phyloP scores from a whole-genome alignment of 2,113 vertebrate genomes.

The Megaceryle torquata region DNA sequence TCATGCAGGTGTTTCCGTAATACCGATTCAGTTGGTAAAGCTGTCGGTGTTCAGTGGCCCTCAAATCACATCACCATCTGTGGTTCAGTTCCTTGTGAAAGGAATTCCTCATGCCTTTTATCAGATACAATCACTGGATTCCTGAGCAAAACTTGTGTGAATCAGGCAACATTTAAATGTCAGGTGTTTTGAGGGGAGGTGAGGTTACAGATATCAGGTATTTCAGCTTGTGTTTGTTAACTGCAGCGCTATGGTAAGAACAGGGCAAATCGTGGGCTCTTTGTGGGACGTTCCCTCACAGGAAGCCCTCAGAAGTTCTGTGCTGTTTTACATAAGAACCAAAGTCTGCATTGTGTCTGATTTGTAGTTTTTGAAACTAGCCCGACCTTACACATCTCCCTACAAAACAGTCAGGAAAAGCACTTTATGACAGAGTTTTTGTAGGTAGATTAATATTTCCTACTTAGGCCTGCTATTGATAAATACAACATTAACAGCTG shows the following conservation, averaged over 20 bases:
- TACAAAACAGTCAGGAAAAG: background rate
- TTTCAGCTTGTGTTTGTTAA: background rate
- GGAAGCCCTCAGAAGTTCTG: background rate
- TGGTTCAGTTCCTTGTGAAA: constrained; percentile 47
- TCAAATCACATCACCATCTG: constrained; percentile 46
- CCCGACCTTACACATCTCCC: background rate
- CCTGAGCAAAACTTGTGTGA: constrained; percentile 1
- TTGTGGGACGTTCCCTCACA: background rate
- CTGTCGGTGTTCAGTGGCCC: constrained; percentile 38
- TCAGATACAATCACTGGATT: background rate
- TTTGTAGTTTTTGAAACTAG: background rate
- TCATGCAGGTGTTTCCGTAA: constrained; percentile 58
- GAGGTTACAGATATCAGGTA: background rate
- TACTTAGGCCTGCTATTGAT: background rate
- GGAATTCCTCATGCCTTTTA: constrained; percentile 38
- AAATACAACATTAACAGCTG: background rate
- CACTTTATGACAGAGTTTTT: background rate
- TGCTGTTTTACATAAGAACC: background rate
- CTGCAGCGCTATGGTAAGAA: background rate
- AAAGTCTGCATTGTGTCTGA: background rate
- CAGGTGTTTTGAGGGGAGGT: background rate
- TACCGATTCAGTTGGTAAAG: constrained; percentile 43
- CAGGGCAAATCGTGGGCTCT: background rate
- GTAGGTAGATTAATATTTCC: background rate
- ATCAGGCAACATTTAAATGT: background rate